Evolutionary conservation across 2,797 vertebrate genomes (phyloP).

Genomic region (Bufotes viridis): DNA sequence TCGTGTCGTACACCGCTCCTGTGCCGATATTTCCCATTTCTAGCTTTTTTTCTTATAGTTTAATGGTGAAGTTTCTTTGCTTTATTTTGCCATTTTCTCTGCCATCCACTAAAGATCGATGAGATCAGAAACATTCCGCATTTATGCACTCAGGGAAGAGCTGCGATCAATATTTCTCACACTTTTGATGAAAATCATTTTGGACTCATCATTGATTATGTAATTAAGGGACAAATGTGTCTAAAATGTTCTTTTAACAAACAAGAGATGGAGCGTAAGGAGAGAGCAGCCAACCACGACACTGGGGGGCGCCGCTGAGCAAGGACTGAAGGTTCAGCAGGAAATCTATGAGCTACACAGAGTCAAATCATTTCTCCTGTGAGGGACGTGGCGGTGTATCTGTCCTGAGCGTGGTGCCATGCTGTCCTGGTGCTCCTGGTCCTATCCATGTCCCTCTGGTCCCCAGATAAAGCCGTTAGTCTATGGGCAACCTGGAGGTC

Average conservation of each 20-base stretch:
- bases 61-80: background rate
- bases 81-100: background rate
- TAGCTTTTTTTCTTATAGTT: background rate
- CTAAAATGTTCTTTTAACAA: background rate
- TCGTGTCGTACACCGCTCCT: too few species aligned
- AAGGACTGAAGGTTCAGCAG: background rate
- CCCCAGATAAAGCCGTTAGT: too few species aligned
- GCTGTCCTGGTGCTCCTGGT: too few species aligned
- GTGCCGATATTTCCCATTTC: background rate
- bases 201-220: conserved; percentile 22
- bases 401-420: too few species aligned
- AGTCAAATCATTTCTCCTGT: background rate
- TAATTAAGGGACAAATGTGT: background rate
- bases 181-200: conserved; percentile 16
- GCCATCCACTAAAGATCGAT: background rate
- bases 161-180: background rate
- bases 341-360: background rate
- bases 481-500: too few species aligned
- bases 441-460: too few species aligned
- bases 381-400: too few species aligned
- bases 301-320: background rate
- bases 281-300: background rate
- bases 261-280: background rate
- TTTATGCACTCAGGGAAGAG: background rate
- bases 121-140: background rate